phyloP scores from a whole-genome alignment of 1,140 invertebrate species.

The Bombus soroeensis region DNA sequence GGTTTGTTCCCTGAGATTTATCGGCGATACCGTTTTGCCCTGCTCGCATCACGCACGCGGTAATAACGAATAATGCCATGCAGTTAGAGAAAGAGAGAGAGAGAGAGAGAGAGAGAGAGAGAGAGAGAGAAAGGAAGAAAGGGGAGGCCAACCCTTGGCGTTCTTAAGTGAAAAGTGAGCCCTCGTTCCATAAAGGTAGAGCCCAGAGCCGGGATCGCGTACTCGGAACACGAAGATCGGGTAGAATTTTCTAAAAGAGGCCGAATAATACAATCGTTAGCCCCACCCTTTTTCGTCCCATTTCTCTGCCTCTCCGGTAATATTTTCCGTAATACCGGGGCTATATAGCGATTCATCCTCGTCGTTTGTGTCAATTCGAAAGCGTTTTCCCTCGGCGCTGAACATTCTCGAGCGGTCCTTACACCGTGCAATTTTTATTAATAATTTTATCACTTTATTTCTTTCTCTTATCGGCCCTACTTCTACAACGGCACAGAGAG shows the following conservation, averaged over 20 bases:
- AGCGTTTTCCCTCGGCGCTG: background rate
- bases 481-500: background rate
- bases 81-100: conserved; percentile 57
- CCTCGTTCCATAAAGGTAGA: conserved; percentile 62
- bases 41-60: conserved; percentile 58
- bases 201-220: conserved; percentile 59
- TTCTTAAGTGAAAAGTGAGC: conserved; percentile 72
- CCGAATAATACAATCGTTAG: conserved; percentile 68
- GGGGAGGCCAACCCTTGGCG: conserved; percentile 33
- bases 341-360: conserved; percentile 6
- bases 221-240: conserved; percentile 57
- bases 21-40: conserved; percentile 55
- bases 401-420: background rate
- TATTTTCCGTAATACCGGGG: conserved; percentile 20
- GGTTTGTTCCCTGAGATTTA: conserved; percentile 56
- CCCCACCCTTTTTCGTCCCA: conserved; percentile 32
- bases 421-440: background rate
- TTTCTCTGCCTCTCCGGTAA: conserved; percentile 41
- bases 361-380: conserved; percentile 42
- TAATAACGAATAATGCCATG: conserved; percentile 69
- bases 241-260: conserved; percentile 58
- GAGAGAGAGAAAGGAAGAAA: background rate
- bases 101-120: background rate
- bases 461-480: background rate
- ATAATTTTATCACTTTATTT: background rate